Evolutionary conservation across 2,113 vertebrate species (phyloP).

Genomic region (Collichthys lucidus): DNA sequence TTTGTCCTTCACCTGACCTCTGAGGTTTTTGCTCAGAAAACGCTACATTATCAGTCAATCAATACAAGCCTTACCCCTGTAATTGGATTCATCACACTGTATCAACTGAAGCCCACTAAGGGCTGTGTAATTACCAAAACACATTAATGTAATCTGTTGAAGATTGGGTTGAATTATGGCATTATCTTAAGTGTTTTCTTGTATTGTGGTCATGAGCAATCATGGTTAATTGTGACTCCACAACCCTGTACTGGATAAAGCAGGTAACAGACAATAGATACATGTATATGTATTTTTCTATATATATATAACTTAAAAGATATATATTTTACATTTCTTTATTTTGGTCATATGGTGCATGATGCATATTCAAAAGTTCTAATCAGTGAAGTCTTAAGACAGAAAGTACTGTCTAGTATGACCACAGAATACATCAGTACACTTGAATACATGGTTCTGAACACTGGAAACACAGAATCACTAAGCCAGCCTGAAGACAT

Average conservation of each 20-base stretch:
- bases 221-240: neutral
- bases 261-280: too few species aligned
- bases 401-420: neutral
- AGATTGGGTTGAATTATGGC: neutral
- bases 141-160: neutral
- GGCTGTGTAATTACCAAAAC: neutral
- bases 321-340: neutral
- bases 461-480: neutral
- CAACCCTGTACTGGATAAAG: too few species aligned
- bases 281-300: too few species aligned
- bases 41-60: neutral
- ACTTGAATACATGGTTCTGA: neutral
- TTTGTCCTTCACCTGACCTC: neutral
- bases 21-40: neutral
- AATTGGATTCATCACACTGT: neutral
- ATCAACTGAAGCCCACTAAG: neutral
- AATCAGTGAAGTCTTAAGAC: neutral
- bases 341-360: neutral
- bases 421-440: neutral
- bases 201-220: neutral
- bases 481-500: neutral
- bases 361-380: neutral
- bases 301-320: too few species aligned
- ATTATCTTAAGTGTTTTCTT: neutral
- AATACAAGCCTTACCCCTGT: neutral